Conservation (phyloP, 2,888 invertebrate genomes). For the Choreutis nemorana region DNA sequence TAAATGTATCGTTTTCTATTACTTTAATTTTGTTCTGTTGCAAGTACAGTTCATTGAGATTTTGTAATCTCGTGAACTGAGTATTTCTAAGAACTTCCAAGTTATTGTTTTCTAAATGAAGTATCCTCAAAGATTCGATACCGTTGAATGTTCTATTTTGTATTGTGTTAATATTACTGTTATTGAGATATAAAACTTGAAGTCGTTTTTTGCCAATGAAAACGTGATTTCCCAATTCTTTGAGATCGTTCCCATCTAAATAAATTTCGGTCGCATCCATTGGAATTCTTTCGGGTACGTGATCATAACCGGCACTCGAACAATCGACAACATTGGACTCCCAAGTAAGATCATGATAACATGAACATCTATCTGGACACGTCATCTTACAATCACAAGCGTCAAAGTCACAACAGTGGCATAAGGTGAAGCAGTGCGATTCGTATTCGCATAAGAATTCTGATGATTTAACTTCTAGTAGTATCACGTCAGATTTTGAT, state of each 20-base stretch:
- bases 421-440: slow-evolving; percentile 83
- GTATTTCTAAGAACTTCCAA: slow-evolving; percentile 75
- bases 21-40: slow-evolving; percentile 77
- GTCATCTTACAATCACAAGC: slow-evolving; percentile 93
- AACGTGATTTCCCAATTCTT: slow-evolving; percentile 82
- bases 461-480: slow-evolving; percentile 74
- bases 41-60: slow-evolving; percentile 78
- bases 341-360: slow-evolving; percentile 89
- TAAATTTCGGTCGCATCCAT: slow-evolving; percentile 91
- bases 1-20: slow-evolving; percentile 80
- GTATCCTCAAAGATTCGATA: slow-evolving; percentile 73
- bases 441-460: slow-evolving; percentile 85
- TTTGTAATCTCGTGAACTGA: slow-evolving; percentile 79
- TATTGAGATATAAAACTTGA: slow-evolving; percentile 79
- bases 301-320: slow-evolving; percentile 75
- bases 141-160: slow-evolving; percentile 87
- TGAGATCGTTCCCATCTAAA: slow-evolving; percentile 82
- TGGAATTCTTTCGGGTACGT: slow-evolving; percentile 81
- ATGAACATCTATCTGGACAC: slow-evolving; percentile 85
- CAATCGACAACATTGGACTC: slow-evolving; percentile 86
- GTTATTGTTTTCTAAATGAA: slow-evolving; percentile 81
- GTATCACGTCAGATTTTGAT: slow-evolving; percentile 68
- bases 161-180: slow-evolving; percentile 77
- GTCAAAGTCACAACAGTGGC: slow-evolving; percentile 91
- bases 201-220: slow-evolving; percentile 87